phyloP scores from a whole-genome alignment of 2,797 vertebrate species.

The Pogonophryne albipinna region DNA sequence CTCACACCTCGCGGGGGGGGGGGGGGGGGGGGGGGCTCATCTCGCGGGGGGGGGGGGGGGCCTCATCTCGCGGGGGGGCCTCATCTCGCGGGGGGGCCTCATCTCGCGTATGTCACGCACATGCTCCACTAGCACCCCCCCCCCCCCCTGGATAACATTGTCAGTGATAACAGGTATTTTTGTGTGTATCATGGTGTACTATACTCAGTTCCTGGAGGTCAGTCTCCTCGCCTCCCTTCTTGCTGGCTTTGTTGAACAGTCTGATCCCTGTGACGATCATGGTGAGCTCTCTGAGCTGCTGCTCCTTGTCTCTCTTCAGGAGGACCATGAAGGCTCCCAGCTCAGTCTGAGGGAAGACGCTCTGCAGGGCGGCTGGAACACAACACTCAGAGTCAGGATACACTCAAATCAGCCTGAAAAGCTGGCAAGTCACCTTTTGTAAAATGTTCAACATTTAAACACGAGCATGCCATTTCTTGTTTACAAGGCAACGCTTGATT shows the following conservation, averaged over 20 bases:
- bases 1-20: too few relatives aligned
- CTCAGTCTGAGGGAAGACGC: slow-evolving; percentile 89
- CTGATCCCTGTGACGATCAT: slow-evolving; percentile 91
- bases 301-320: slow-evolving; percentile 89
- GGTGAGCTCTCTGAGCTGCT: slow-evolving; percentile 88
- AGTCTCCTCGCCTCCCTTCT: slow-evolving; percentile 84
- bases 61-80: too few relatives aligned
- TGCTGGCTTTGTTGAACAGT: slow-evolving; percentile 89
- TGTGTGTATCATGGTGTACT: neutral
- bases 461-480: neutral
- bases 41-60: too few relatives aligned
- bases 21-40: too few relatives aligned
- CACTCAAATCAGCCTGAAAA: neutral
- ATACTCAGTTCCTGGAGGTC: slow-evolving; percentile 61
- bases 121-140: too few relatives aligned
- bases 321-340: slow-evolving; percentile 88
- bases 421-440: neutral
- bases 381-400: neutral
- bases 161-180: too few relatives aligned
- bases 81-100: too few relatives aligned
- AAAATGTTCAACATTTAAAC: neutral
- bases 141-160: too few relatives aligned
- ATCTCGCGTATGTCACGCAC: too few relatives aligned
- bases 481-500: neutral
- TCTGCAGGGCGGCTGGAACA: slow-evolving; percentile 90